Percentiles rank a stretch among this genome's conserved stretches.
Conservation (phyloP, 1,140 invertebrate genomes). For the Schlechtendalia chinensis region DNA sequence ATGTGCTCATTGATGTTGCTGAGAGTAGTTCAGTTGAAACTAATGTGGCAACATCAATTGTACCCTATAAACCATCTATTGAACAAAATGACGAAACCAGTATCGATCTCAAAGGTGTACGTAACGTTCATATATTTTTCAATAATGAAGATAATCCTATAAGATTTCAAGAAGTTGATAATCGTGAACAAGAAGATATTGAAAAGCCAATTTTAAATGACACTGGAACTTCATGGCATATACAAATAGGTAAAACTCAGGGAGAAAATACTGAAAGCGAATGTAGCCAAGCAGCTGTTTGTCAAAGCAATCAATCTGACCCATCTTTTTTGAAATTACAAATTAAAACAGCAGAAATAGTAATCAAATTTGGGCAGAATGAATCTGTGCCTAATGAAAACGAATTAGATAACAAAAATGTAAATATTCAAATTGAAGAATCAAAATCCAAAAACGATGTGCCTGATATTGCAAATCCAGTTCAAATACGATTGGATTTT, state of each 20-base stretch:
- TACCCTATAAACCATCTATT: constrained; percentile 24
- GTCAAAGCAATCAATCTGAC: constrained; percentile 46
- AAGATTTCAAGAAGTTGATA: constrained; percentile 53
- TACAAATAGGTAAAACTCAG: constrained; percentile 45
- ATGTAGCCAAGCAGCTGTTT: constrained; percentile 31
- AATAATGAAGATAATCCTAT: constrained; percentile 54
- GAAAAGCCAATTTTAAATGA: constrained; percentile 28
- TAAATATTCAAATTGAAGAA: constrained; percentile 54
- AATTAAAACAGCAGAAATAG: constrained; percentile 55
- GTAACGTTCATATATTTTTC: constrained; percentile 55
- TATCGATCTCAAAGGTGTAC: constrained; percentile 55
- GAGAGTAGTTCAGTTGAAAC: constrained; percentile 31
- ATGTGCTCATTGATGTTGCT: constrained; percentile 19
- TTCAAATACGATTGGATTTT: constrained; percentile 53
- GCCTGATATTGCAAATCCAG: constrained; percentile 50
- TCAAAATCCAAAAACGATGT: constrained; percentile 38
- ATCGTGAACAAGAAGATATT: constrained; percentile 44
- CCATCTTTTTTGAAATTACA: constrained; percentile 54
- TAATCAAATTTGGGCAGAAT: constrained; percentile 54
- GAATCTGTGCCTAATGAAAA: constrained; percentile 40
- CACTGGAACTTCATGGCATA: constrained; percentile 46
- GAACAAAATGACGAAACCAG: constrained; percentile 52
- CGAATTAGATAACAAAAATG: constrained; percentile 52
- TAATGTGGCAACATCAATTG: neutral
- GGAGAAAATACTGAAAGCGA: constrained; percentile 42